Evolutionary conservation across 2,888 invertebrate species (phyloP).

Genomic region (Choreutis nemorana): DNA sequence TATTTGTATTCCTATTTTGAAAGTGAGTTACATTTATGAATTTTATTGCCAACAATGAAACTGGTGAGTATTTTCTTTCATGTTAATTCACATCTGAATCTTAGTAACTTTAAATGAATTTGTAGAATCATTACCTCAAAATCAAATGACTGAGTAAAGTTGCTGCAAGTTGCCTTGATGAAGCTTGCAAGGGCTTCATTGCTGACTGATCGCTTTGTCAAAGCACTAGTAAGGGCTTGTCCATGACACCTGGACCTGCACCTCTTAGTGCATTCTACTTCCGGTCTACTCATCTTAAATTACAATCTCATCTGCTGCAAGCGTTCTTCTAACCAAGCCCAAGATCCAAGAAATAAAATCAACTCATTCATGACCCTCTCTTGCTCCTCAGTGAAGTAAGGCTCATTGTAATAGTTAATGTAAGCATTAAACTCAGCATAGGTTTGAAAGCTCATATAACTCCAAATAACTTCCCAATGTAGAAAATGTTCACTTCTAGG

Average conservation of each 20-base stretch:
- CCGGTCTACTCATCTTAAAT: constrained; percentile 46
- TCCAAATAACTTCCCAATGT: no score
- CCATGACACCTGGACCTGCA: constrained; percentile 68
- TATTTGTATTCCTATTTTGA: no score
- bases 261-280: constrained; percentile 66
- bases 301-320: no score
- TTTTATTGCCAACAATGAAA: constrained; percentile 1
- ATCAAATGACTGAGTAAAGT: constrained; percentile 67
- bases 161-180: constrained; percentile 66
- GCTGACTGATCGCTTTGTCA: constrained; percentile 69
- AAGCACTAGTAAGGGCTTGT: constrained; percentile 67
- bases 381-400: no score
- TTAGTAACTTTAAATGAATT: background rate
- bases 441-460: no score
- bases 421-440: no score
- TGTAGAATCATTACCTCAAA: constrained; percentile 61
- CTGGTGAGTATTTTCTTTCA: constrained; percentile 1
- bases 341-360: no score
- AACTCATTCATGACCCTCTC: no score
- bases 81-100: background rate
- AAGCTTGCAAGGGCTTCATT: constrained; percentile 68
- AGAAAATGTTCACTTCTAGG: no score
- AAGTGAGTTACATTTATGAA: no score
- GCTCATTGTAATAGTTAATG: no score
- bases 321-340: no score